phyloP scores from a whole-genome alignment of 2,888 invertebrate genomes.

The Gymnoscelis rufifasciata region DNA sequence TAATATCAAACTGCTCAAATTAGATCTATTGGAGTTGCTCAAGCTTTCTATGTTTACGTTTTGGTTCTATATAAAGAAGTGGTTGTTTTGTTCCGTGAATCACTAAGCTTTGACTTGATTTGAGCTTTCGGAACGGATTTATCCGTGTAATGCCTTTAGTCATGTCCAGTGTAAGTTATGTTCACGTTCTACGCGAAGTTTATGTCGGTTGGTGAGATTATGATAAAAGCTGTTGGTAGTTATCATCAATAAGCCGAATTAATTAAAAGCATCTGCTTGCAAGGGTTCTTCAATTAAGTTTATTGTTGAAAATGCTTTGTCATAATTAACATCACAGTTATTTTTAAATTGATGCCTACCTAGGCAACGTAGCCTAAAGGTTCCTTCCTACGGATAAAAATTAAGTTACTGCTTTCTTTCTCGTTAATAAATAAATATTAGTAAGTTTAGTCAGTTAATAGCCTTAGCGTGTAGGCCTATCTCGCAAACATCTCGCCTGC shows the following conservation, averaged over 20 bases:
- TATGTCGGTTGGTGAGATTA: conserved; percentile 12
- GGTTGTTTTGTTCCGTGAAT: conserved; percentile 68
- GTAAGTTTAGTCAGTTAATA: too few relatives aligned
- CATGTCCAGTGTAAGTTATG: conserved; percentile 18
- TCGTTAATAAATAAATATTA: too few relatives aligned
- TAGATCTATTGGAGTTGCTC: conserved; percentile 49
- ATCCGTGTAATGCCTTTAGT: conserved; percentile 31
- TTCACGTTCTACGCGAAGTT: conserved; percentile 14
- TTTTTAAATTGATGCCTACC: too few relatives aligned
- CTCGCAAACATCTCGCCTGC: conserved; percentile 14
- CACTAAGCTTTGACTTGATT: conserved; percentile 53
- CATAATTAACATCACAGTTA: conserved; percentile 1
- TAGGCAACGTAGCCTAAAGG: too few relatives aligned
- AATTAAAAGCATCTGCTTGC: conserved; percentile 21
- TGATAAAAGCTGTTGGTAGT: conserved; percentile 16
- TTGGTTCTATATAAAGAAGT: conserved; percentile 50
- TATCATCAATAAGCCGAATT: conserved; percentile 14
- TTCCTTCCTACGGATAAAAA: too few relatives aligned
- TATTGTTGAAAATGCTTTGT: conserved; percentile 6
- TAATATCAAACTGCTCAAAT: conserved; percentile 38
- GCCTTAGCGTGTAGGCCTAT: conserved; percentile 4
- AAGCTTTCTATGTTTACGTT: conserved; percentile 60
- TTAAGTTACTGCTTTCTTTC: too few relatives aligned
- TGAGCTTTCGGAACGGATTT: conserved; percentile 42
- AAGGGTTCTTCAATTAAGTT: conserved; percentile 13